phyloP scores from a whole-genome alignment of 2,113 vertebrate genomes.

The Labeo rohita region DNA sequence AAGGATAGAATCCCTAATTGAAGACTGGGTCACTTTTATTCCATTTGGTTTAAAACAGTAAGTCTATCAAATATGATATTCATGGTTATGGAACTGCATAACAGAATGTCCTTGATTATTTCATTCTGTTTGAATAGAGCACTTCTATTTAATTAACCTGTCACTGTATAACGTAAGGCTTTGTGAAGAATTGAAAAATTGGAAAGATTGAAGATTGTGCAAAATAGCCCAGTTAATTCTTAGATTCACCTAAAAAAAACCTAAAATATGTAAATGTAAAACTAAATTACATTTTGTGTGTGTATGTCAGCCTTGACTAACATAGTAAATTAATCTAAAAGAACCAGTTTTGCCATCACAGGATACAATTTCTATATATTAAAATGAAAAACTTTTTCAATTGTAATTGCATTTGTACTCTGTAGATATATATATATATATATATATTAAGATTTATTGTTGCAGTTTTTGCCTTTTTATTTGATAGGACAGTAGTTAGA shows the following conservation, averaged over 20 bases:
- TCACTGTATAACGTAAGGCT: neutral
- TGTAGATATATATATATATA: no score
- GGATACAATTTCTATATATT: neutral
- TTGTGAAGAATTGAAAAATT: neutral
- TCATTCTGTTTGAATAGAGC: neutral
- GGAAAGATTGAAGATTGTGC: neutral
- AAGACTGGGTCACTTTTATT: neutral
- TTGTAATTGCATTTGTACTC: no score
- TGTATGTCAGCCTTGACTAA: neutral
- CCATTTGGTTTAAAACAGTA: neutral
- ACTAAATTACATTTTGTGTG: neutral
- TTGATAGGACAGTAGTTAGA: no score
- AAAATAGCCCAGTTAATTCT: neutral
- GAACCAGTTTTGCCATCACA: neutral
- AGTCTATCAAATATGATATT: neutral
- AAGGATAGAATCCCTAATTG: neutral
- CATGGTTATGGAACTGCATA: neutral
- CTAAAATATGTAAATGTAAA: neutral
- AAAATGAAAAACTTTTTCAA: neutral
- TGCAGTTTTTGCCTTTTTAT: no score
- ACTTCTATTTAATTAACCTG: neutral
- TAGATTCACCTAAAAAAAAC: neutral
- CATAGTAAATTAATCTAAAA: neutral
- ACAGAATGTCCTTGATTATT: neutral
- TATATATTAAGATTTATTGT: no score